phyloP scores from a whole-genome alignment of 1,140 invertebrate genomes.

The Notospermus geniculatus region DNA sequence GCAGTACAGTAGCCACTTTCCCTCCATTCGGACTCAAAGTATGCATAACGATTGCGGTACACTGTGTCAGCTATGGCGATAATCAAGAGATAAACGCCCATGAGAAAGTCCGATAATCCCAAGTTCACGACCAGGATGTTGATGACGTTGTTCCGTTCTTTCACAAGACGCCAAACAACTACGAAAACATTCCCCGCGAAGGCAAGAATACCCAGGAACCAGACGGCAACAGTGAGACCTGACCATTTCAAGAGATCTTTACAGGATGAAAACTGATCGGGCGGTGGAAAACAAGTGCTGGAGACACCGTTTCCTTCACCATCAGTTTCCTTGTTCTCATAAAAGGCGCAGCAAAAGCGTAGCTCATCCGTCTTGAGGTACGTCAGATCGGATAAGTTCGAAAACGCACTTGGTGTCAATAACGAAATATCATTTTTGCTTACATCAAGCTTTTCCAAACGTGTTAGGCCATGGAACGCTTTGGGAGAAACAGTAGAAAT shows the following conservation, averaged over 20 bases:
- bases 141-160: conserved; percentile 17
- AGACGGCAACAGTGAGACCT: conserved; percentile 20
- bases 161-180: conserved; percentile 22
- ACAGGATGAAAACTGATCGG: conserved; percentile 31
- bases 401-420: conserved; percentile 10
- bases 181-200: conserved; percentile 30
- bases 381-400: not conserved
- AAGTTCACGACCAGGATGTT: conserved; percentile 35
- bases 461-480: not conserved
- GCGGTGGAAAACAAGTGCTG: conserved; percentile 20
- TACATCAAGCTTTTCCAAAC: conserved; percentile 4
- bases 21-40: conserved; percentile 32
- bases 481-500: not conserved
- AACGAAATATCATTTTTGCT: conserved; percentile 1
- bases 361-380: conserved; percentile 12
- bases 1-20: conserved; percentile 30
- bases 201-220: conserved; percentile 24
- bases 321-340: no score
- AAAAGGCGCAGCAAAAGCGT: not conserved
- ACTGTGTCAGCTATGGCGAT: conserved; percentile 33
- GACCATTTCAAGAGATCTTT: conserved; percentile 21
- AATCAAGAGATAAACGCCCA: conserved; percentile 43
- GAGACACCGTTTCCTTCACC: no score
- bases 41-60: conserved; percentile 34
- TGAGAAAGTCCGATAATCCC: conserved; percentile 39